Conservation (phyloP, 2,797 vertebrate genomes). For the Phrynocephalus forsythii region DNA sequence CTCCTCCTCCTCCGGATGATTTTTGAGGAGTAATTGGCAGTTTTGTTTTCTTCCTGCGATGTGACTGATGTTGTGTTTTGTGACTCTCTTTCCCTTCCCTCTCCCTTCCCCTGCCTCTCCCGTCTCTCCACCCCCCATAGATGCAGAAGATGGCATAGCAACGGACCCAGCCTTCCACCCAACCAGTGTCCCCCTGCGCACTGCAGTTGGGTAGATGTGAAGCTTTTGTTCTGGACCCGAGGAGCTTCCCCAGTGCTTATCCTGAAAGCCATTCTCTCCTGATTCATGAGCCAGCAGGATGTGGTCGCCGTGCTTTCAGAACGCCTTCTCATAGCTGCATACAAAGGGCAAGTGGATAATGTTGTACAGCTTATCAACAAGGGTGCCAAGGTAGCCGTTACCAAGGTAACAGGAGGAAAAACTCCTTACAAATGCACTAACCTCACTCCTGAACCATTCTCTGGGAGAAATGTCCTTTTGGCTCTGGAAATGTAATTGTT, state of each 20-base stretch:
- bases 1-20: background rate
- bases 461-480: slow-evolving; percentile 51
- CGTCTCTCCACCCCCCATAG: slow-evolving; percentile 60
- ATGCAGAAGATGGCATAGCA: slow-evolving; percentile 81
- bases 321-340: slow-evolving; percentile 95
- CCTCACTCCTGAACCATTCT: slow-evolving; percentile 65
- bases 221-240: slow-evolving; percentile 70
- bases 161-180: slow-evolving; percentile 53
- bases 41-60: slow-evolving; percentile 34
- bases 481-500: slow-evolving; percentile 63
- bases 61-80: slow-evolving; percentile 69
- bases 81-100: slow-evolving; percentile 34
- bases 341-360: slow-evolving; percentile 97
- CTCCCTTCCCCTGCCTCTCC: slow-evolving; percentile 38
- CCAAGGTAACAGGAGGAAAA: slow-evolving; percentile 89
- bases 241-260: slow-evolving; percentile 62
- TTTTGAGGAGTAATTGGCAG: slow-evolving; percentile 30
- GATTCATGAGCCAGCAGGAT: slow-evolving; percentile 99
- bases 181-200: slow-evolving; percentile 43
- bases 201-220: slow-evolving; percentile 54
- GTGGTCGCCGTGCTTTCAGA: slow-evolving; percentile 94
- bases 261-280: slow-evolving; percentile 78
- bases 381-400: slow-evolving; percentile 96
- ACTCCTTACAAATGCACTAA: slow-evolving; percentile 64
- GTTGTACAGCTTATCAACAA: slow-evolving; percentile 99